Base-by-base conservation (phyloP, 2,888 invertebrate genomes). In the Spodoptera littoralis region DNA sequence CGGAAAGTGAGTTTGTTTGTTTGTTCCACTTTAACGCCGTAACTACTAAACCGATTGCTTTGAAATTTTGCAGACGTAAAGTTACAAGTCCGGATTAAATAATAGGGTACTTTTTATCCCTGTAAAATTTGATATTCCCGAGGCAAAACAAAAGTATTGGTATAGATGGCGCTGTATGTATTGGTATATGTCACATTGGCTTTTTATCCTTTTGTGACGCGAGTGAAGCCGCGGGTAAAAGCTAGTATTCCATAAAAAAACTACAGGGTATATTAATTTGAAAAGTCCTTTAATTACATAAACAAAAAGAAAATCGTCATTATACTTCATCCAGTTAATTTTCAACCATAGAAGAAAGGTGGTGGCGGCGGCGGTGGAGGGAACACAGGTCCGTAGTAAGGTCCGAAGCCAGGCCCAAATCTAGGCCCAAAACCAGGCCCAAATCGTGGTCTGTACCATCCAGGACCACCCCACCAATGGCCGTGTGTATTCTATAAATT, bases 401-500 rank as follows among this genome's bases (percentile, higher is more conserved):
- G 54, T 11, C 57, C 65, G 13, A 55, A 66, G 1, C 8, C 54
- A 42, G 13, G 27, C 4, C 60, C 60, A 22, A 22, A 60, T 3
- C 54, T 54, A 0, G 43, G 43, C 0, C 48, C 60, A 11, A 44
- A 60, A 1, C 58, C 44, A 0, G 63, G 65, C 5, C 69, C 71
- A 11, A 47, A 70, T 0, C 44, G 13, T 0, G 50, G 64, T 0
- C 65, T 65, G 0, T 41, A 60, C 0, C 62, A 63, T 0, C 42
- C 45, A 1, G 24, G 53, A 8, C 64, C 64, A 1, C 42, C 47
- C 13, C 41, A 60, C 13, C 3, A 45, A 18, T 68, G 70, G 8
- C 75, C 42, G 43, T 75, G 65, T 36, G 47, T 69, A n/a, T 52
- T 24, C 72, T 73, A 70, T 8, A 73, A 54, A 9, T 42, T 18